Percentiles rank a stretch among this genome's conserved stretches.
Conservation (phyloP, 2,888 invertebrate genomes). For the Polylopha cassiicola region DNA sequence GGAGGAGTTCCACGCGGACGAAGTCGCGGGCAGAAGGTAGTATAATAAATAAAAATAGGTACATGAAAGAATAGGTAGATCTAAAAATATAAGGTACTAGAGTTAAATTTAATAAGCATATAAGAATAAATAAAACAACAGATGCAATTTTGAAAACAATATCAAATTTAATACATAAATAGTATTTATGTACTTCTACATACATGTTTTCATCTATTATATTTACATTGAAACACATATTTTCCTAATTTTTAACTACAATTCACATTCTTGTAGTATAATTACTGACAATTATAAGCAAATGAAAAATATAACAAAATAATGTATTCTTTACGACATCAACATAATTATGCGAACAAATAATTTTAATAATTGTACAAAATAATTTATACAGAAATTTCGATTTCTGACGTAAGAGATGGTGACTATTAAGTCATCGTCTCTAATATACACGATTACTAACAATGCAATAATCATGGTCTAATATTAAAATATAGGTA, state of each 20-base stretch:
- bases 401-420: constrained; percentile 31
- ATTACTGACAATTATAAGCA: constrained; percentile 59
- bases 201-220: constrained; percentile 71
- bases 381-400: constrained; percentile 62
- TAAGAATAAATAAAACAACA: constrained; percentile 51
- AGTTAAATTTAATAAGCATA: no score
- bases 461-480: constrained; percentile 47
- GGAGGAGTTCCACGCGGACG: no score
- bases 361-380: constrained; percentile 60
- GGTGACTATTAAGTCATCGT: constrained; percentile 31
- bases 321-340: constrained; percentile 45
- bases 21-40: no score
- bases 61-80: no score
- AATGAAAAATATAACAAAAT: constrained; percentile 64
- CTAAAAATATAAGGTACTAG: no score
- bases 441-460: constrained; percentile 46
- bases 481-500: constrained; percentile 59
- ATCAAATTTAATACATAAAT: constrained; percentile 78
- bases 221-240: constrained; percentile 75
- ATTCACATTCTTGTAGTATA: constrained; percentile 60
- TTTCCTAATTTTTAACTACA: constrained; percentile 60
- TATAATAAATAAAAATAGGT: no score
- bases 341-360: constrained; percentile 60
- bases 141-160: constrained; percentile 75
- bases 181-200: constrained; percentile 75